Evolutionary conservation across 1,140 invertebrate genomes (phyloP).

Genomic region (Fopius arisanus): DNA sequence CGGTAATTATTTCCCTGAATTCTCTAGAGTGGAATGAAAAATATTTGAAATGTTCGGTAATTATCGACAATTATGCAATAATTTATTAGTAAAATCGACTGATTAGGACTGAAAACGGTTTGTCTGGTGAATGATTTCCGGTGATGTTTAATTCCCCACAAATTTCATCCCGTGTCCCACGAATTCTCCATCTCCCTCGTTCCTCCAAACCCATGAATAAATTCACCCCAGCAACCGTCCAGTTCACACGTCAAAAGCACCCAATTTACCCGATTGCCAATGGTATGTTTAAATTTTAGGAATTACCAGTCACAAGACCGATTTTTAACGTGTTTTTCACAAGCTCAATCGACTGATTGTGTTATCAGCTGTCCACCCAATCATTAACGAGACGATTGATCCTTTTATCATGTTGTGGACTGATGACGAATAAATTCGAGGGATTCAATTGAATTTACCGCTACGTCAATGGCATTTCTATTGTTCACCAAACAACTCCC

Average conservation of each 20-base stretch:
- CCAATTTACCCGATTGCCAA: background rate
- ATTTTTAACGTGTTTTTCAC: conserved; percentile 51
- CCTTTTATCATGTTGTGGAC: conserved; percentile 17
- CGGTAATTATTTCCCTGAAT: too few relatives aligned
- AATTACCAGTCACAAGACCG: background rate
- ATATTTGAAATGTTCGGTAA: too few relatives aligned
- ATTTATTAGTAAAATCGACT: too few relatives aligned
- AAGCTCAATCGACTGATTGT: conserved; percentile 44
- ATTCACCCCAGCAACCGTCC: background rate
- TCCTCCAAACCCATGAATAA: background rate
- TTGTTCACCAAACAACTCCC: too few relatives aligned
- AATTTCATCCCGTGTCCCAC: conserved; percentile 1
- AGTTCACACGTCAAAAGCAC: background rate
- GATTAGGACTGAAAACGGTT: too few relatives aligned
- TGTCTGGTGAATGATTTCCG: too few relatives aligned
- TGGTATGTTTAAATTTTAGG: conserved; percentile 15
- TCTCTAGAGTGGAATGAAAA: too few relatives aligned
- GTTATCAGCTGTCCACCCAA: conserved; percentile 50
- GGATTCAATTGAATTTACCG: background rate
- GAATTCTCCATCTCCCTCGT: background rate
- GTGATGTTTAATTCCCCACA: conserved; percentile 10
- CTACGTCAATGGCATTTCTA: too few relatives aligned
- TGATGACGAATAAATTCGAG: background rate
- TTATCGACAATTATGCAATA: too few relatives aligned
- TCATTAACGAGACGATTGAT: conserved; percentile 45